A percentile compares a stretch with the other conserved stretches of the same genome.
These are phyloP conservation scores for Drosophila pseudotalamancana DNA, from an alignment of 2,888 invertebrate genomes.

Conservation along the genomic window DNA sequence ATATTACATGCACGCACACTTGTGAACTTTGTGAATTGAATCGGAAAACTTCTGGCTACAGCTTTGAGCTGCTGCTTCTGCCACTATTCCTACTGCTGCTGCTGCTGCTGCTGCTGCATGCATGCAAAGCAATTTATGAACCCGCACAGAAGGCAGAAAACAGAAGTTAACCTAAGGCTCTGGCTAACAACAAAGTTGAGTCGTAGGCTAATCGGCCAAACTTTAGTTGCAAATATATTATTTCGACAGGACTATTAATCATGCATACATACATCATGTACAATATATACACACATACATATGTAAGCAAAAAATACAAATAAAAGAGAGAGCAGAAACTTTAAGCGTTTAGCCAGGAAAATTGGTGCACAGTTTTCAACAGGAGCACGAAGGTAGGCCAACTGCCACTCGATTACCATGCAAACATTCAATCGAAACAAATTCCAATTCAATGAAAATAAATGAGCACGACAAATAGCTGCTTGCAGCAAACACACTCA, in stretches of 20 bases:
- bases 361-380: constrained; percentile 53
- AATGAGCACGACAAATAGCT: constrained; percentile 76
- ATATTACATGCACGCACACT: constrained; percentile 38
- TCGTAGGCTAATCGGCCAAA: constrained; percentile 68
- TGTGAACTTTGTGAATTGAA: constrained; percentile 35
- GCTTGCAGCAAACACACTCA: constrained; percentile 23
- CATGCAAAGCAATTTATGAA: constrained; percentile 63
- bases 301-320: constrained; percentile 11
- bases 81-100: background rate
- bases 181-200: constrained; percentile 20
- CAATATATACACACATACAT: constrained; percentile 1
- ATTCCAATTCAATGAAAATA: constrained; percentile 76
- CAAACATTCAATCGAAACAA: constrained; percentile 79
- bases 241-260: constrained; percentile 64
- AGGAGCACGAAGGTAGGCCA: constrained; percentile 33
- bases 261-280: constrained; percentile 18
- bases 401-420: constrained; percentile 77
- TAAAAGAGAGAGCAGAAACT: constrained; percentile 29
- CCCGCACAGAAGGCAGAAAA: constrained; percentile 22
- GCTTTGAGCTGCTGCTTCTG: constrained; percentile 20
- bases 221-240: constrained; percentile 70
- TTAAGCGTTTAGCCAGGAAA: constrained; percentile 49
- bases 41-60: constrained; percentile 36
- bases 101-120: constrained; percentile 7
- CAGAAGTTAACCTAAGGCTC: constrained; percentile 33